Base-by-base conservation (phyloP, 2,888 invertebrate species). In the Papilio protenor region DNA sequence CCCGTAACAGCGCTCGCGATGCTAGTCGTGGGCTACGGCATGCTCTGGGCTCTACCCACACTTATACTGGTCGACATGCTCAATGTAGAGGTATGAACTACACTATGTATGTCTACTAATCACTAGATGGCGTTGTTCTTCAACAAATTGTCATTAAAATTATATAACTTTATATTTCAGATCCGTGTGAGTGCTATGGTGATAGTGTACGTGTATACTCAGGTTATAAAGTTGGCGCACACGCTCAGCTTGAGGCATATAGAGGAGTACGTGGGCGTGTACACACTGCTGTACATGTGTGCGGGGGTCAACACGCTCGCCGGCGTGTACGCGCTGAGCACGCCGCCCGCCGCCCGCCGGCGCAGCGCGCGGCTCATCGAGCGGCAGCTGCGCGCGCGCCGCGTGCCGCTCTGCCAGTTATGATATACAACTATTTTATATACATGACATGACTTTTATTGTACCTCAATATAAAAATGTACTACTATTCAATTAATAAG, bases 221-320 rank as follows among this genome's bases (percentile, higher is more conserved):
- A 93, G 83, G 77, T 91, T 6, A 79, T 93, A 2, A 90, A 88
- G 77, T 83, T 94, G 0, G 59, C 82, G 0, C 94, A 93, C 81
- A 83, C 91, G 80, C 89, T 91, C 80, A 87, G 90, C 49, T 90
- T 90, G 85, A 82, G 86, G 79, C 90, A 90, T 80, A 81, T 93
- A 10, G 92, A 93, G 81, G 86, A 90, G 18, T 87, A 88, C 81
- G 82, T 92, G 59, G 93, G 94, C 1, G 80, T 91, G 0, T 91
- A 92, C 79, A 88, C 90, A 0, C 79, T 90, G 12, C 86, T 92
- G 71, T 93, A 92, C 79, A 85, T 93, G 80, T 94, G 91, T 76
- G 88, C 92, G 0, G 79, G 88, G 77, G 80, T 93, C 27, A 93
- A 92, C 85, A 79, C 94, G 61, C 89, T 87, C 77, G 92, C 90